Evolutionary conservation across 1,140 invertebrate species (phyloP).

Genomic region (Drosophila chauvacae): DNA sequence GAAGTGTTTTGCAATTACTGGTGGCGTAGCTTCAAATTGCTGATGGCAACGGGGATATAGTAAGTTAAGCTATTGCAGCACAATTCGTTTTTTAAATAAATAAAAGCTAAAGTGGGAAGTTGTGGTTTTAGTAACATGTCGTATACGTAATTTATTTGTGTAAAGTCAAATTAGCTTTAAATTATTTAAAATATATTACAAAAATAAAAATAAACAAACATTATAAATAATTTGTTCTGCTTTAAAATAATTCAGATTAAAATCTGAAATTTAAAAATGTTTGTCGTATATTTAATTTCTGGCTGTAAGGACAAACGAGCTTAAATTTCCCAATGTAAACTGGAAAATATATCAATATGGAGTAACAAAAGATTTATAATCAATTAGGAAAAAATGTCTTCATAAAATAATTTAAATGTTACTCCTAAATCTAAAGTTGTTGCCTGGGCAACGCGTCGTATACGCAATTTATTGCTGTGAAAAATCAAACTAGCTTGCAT

Average conservation of each 20-base stretch:
- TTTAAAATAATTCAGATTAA: background rate
- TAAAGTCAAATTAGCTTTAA: fast-evolving
- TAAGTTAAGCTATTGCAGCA: background rate
- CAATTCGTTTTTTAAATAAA: background rate
- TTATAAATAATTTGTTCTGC: background rate
- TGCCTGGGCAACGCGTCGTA: background rate
- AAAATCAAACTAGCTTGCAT: background rate
- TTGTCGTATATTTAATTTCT: background rate
- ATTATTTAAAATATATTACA: background rate
- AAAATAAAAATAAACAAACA: background rate
- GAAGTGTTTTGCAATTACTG: conserved; percentile 20
- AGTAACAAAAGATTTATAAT: too few relatives aligned
- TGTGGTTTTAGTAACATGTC: background rate
- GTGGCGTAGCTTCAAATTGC: background rate
- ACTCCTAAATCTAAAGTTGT: background rate
- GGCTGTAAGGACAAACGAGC: background rate
- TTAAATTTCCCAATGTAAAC: background rate
- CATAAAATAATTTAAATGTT: background rate
- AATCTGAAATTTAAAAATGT: background rate
- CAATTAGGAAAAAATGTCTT: too few relatives aligned
- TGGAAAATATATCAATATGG: background rate
- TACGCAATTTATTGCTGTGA: background rate
- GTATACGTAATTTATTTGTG: background rate
- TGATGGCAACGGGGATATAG: background rate
- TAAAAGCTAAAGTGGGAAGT: background rate